phyloP scores from a whole-genome alignment of 2,113 vertebrate species.

The Philantomba maxwellii region DNA sequence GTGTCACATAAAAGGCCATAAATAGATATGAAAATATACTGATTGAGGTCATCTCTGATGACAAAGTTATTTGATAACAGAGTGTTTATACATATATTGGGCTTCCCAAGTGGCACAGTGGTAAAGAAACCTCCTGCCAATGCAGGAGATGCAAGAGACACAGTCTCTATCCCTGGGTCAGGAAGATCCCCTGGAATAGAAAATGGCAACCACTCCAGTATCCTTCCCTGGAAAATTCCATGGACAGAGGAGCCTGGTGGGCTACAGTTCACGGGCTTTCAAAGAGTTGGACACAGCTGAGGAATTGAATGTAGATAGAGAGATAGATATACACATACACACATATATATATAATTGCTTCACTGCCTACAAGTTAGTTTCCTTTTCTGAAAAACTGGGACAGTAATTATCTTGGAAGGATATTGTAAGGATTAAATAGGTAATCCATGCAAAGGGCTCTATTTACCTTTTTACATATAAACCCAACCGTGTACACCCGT shows the following conservation, averaged over 20 bases:
- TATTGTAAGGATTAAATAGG: background rate
- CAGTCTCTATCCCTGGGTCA: background rate
- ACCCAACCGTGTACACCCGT: background rate
- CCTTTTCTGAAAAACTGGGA: background rate
- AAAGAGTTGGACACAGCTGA: too few species aligned
- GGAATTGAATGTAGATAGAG: background rate
- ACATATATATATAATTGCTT: background rate
- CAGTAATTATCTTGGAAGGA: background rate
- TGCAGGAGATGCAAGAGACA: background rate
- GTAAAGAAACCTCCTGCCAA: background rate
- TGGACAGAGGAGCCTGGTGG: too few species aligned
- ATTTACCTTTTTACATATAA: background rate
- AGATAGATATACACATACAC: rapidly evolving
- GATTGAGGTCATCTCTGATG: background rate
- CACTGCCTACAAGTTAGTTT: background rate
- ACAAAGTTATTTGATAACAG: background rate
- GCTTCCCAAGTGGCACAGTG: background rate
- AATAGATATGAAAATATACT: background rate
- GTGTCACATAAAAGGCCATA: background rate
- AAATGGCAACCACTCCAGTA: background rate
- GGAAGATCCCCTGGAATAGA: background rate
- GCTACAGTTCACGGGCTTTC: too few species aligned
- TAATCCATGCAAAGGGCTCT: background rate
- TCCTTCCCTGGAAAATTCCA: too few species aligned
- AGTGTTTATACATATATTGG: background rate